A percentile compares a stretch with the other conserved stretches of the same genome.
Evolutionary conservation across 2,888 invertebrate genomes (phyloP).

Genomic region (Lasioglossum calceatum): DNA sequence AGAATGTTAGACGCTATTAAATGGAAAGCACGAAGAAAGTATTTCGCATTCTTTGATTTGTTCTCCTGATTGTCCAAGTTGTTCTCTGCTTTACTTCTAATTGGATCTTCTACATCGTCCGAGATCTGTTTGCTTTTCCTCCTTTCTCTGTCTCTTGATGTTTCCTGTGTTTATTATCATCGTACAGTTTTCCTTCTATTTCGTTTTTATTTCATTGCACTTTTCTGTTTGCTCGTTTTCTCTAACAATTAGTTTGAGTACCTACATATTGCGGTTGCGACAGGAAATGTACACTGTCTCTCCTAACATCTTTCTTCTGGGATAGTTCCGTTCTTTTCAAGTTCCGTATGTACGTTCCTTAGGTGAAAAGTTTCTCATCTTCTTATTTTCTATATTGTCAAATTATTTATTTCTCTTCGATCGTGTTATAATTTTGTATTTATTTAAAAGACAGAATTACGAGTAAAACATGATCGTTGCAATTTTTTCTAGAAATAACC

Average conservation of each 20-base stretch:
- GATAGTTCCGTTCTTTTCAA: background rate
- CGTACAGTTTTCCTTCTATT: background rate
- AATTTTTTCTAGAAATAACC: too few relatives aligned
- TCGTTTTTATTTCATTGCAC: background rate
- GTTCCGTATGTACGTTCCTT: background rate
- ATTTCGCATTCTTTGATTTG: background rate
- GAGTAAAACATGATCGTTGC: too few relatives aligned
- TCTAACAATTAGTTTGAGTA: background rate
- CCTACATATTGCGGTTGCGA: background rate
- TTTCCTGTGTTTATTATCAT: background rate
- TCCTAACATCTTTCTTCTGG: background rate
- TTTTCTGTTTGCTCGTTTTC: background rate
- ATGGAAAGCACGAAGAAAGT: too few relatives aligned
- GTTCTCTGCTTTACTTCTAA: background rate
- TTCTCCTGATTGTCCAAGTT: background rate
- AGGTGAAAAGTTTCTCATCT: background rate
- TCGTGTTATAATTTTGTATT: too few relatives aligned
- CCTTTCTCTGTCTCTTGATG: background rate
- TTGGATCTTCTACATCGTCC: background rate
- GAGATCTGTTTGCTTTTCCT: background rate
- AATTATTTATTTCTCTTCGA: background rate
- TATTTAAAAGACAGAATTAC: too few relatives aligned
- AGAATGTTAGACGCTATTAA: too few relatives aligned
- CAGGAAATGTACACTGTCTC: background rate
- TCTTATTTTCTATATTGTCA: background rate